Base-by-base conservation (phyloP, 2,888 invertebrate species). In the Harpalus rubripes region DNA sequence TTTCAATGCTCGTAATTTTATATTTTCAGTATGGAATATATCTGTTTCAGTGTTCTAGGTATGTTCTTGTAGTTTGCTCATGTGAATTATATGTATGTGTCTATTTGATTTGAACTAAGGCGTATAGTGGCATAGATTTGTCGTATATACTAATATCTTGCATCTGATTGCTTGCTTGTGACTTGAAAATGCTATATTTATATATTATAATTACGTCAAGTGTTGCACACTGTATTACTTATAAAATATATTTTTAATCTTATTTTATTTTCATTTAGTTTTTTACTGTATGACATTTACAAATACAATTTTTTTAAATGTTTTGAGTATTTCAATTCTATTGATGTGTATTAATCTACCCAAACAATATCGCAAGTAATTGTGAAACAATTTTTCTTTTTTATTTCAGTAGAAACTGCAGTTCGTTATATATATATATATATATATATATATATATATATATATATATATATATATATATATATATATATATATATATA, bases 111-210 rank as follows among this genome's bases (percentile, higher is more conserved):
- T 74, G 10, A 44, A 16, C 44, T 44, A 44, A 74, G 72, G 52
- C 44, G 72, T 74, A 74, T 74, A 74, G 72, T 44, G 72, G 72
- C 44, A 74, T 74, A 74, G 72, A 74, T 74, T 74, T 74, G 72
- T 41, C 72, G 72, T 74, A 41, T 44, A 74, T 74, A 74, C 72
- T 74, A 39, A 68, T 68, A 74, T 74, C 52, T 74, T 74, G 72
- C 72, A 74, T 74, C 72, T 74, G 18, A 74, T 74, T 44, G 72
- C 72, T 74, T 74, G 72, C 72, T 74, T 74, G 72, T 74, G 72
- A 44, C 72, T 74, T 41, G 72, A 18, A 18, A 44, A 74, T 74
- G 72, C 72, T 74, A 74, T 44, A 74, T 74, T 52, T 74, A 74
- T 44, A 74, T 74, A 74, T 74, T 74, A 68, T 68, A 39, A 15